Conservation (phyloP, 2,113 vertebrate genomes). For the Mastomys natalensis region DNA sequence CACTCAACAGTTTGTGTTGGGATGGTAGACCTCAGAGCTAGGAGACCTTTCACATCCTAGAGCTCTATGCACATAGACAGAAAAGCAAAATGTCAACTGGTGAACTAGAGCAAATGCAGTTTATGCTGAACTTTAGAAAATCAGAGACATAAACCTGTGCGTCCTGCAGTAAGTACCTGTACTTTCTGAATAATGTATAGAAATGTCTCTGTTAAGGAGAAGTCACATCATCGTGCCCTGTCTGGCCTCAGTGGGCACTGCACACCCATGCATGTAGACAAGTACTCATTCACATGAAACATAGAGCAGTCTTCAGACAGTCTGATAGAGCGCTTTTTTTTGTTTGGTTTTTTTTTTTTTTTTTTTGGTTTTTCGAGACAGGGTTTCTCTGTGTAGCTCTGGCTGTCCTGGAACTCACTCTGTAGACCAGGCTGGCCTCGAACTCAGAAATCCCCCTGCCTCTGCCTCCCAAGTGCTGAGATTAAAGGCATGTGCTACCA, state of each 20-base stretch:
- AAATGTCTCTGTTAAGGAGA: constrained; percentile 66
- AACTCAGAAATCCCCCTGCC: too few relatives aligned
- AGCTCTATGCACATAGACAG: neutral
- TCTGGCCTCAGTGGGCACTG: neutral
- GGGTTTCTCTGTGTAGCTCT: too few relatives aligned
- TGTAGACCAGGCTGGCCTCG: too few relatives aligned
- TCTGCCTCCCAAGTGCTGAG: too few relatives aligned
- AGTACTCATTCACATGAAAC: neutral
- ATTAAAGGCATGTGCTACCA: too few relatives aligned
- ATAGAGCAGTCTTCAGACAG: constrained; percentile 46
- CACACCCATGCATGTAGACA: too few relatives aligned
- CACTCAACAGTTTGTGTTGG: neutral
- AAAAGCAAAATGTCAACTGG: constrained; percentile 18
- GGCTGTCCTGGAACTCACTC: too few relatives aligned
- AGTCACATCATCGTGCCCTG: neutral
- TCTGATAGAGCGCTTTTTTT: neutral
- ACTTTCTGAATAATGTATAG: constrained; percentile 32
- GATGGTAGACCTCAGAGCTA: neutral
- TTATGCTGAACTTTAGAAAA: constrained; percentile 54
- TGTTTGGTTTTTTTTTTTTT: too few relatives aligned
- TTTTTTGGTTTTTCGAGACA: too few relatives aligned
- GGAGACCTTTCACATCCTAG: neutral
- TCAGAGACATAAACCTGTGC: constrained; percentile 50
- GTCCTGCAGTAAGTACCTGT: constrained; percentile 61
- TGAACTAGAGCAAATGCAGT: neutral